Base-by-base conservation (phyloP, 2,888 invertebrate genomes). In the Scaptomyza flava region DNA sequence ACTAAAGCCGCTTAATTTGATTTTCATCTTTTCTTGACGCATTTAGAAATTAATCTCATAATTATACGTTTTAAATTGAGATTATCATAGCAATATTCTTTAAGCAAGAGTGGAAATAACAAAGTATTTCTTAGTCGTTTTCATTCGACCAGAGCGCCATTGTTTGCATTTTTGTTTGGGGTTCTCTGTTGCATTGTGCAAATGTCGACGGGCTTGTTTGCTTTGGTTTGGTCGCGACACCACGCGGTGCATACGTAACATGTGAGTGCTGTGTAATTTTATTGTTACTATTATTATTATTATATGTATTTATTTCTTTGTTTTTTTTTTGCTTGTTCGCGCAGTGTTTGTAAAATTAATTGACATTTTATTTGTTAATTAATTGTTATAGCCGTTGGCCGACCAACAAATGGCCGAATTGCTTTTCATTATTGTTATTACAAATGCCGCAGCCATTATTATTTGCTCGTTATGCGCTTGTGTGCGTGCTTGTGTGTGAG, bases 321-420 rank as follows among this genome's bases (percentile, higher is more conserved):
- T 45, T 20, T 64, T 60, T 60, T 31, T 34, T 68, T 80, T 65
- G 72, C 76, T 72, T 51, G 62, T 57, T 80, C 77, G 81, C 79
- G 78, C 81, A 77, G 76, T 80, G 84, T 84, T 82, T 89, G 83
- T 82, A 82, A 90, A 89, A 90, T 89, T 90, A 90, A 90, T 90
- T 90, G 90, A 89, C 90, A 90, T 90, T 90, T 90, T 90, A 89
- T 90, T 90, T 89, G 90, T 89, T 90, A 90, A 90, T 90, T 90
- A 90, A 90, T 90, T 89, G 89, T 89, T 80, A 84, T 76, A 79
- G 88, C 79, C 68, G 79, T 79, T 84, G 85, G 65, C 66, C 73
- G 53, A 58, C 64, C 57, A 59, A 12, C 72, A 59, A 83, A 84
- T 84, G 79, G 73, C 68, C 67, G 81, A 87, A 84, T 87, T 76